Conservation (phyloP, 1,140 invertebrate genomes). For the Achroia grisella region DNA sequence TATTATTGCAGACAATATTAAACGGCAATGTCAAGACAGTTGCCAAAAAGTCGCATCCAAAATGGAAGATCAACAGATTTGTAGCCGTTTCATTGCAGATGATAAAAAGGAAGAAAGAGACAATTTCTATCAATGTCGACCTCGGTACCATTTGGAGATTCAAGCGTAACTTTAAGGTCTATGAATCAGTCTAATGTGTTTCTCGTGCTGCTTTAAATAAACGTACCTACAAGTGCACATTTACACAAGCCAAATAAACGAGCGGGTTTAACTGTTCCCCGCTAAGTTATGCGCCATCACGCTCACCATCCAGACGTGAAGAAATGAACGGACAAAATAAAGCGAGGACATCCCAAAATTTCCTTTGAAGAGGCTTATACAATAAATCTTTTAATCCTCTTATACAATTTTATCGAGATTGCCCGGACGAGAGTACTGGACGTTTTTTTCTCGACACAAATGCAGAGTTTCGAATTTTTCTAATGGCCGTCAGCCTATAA, state of each 20-base stretch:
- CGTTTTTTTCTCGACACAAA: conserved; percentile 16
- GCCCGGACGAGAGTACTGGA: conserved; percentile 28
- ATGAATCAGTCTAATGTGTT: conserved; percentile 1
- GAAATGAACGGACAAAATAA: conserved; percentile 54
- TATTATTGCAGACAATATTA: too few species aligned
- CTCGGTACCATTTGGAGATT: too few species aligned
- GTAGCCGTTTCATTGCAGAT: too few species aligned
- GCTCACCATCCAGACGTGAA: conserved; percentile 36
- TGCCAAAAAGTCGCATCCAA: too few species aligned
- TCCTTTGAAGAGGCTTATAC: conserved; percentile 62
- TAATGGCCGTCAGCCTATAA: background rate
- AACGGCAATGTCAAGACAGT: too few species aligned
- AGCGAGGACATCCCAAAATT: conserved; percentile 57
- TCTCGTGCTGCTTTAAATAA: background rate
- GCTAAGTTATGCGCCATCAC: conserved; percentile 62
- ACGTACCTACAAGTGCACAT: conserved; percentile 24
- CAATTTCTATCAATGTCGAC: too few species aligned
- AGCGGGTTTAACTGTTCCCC: conserved; percentile 35
- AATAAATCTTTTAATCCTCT: conserved; percentile 69
- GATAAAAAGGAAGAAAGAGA: too few species aligned
- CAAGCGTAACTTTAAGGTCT: background rate
- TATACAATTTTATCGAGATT: conserved; percentile 68
- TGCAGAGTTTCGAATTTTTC: conserved; percentile 19
- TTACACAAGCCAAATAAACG: conserved; percentile 48
- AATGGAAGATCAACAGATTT: too few species aligned